Percentiles rank a stretch among this genome's conserved stretches.
These are phyloP conservation scores for Rhea americana DNA, from an alignment of 2,113 vertebrate genomes.

Conservation along the genomic window DNA sequence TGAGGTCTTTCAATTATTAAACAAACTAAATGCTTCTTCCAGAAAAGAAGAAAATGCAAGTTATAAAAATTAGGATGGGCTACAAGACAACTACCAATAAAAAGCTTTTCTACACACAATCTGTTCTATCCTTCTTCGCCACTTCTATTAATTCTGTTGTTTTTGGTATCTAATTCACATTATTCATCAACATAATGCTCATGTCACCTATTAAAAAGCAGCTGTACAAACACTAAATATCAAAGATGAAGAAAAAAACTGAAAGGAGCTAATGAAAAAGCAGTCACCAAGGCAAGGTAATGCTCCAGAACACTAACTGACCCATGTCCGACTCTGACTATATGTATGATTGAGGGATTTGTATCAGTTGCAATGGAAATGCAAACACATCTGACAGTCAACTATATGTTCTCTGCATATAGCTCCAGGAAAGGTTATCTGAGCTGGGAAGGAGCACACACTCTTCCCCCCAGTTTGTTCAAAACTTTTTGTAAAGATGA, in stretches of 20 bases:
- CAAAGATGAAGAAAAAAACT: not conserved
- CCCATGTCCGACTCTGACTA: not conserved
- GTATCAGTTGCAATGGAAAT: not conserved
- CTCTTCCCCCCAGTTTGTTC: not conserved
- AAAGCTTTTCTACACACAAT: not conserved
- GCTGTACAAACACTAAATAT: not conserved
- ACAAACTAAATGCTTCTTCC: not conserved
- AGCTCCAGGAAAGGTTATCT: not conserved
- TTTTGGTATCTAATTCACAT: not conserved
- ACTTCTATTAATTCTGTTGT: not conserved
- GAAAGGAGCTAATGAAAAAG: not conserved
- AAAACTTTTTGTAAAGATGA: not conserved
- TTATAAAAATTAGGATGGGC: not conserved
- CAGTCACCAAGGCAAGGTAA: not conserved
- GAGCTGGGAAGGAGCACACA: not conserved
- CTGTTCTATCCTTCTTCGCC: not conserved
- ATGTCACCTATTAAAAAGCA: not conserved
- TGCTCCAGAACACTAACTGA: not conserved
- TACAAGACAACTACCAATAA: not conserved
- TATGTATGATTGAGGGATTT: not conserved
- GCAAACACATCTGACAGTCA: not conserved
- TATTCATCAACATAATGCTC: not conserved
- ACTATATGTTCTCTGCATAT: not conserved
- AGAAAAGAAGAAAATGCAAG: accelerated
- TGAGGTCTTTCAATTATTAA: not conserved